These are phyloP conservation scores for Sebastes oblongus DNA, from an alignment of 2,797 vertebrate species.

Conservation along the genomic window DNA sequence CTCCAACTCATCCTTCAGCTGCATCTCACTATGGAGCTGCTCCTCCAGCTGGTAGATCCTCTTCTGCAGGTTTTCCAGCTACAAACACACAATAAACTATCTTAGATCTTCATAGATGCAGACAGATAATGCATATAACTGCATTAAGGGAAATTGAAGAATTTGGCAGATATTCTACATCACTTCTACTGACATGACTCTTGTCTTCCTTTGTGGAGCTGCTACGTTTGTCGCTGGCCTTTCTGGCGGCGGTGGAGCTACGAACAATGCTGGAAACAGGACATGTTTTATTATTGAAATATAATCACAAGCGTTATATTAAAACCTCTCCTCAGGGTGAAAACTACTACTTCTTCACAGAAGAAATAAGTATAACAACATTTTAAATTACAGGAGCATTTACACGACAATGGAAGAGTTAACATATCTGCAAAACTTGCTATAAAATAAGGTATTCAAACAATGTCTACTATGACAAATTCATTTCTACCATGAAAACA, in stretches of 20 bases:
- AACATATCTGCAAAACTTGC: background rate
- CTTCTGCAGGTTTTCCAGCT: slow-evolving; percentile 98
- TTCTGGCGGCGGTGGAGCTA: slow-evolving; percentile 81
- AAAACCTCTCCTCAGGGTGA: background rate
- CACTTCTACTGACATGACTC: slow-evolving; percentile 87
- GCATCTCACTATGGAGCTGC: slow-evolving; percentile 96
- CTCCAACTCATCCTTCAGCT: slow-evolving; percentile 97
- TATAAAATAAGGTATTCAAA: background rate
- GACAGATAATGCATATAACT: background rate
- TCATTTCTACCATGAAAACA: background rate
- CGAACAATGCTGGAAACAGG: slow-evolving; percentile 82
- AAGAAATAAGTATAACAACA: background rate
- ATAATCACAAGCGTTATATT: background rate
- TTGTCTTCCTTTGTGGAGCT: slow-evolving; percentile 90
- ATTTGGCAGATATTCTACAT: background rate
- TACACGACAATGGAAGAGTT: background rate
- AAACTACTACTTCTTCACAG: background rate
- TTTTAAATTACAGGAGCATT: background rate
- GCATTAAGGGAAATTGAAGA: background rate
- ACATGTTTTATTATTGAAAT: background rate
- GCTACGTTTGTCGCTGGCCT: slow-evolving; percentile 90
- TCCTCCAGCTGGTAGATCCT: slow-evolving; percentile 96
- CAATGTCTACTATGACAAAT: background rate
- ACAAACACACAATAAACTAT: slow-evolving; percentile 26
- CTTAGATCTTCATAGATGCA: background rate